Percentiles rank a stretch among this genome's conserved stretches.
Conservation (phyloP, 2,888 invertebrate species). For the Steinernema scapterisci region DNA sequence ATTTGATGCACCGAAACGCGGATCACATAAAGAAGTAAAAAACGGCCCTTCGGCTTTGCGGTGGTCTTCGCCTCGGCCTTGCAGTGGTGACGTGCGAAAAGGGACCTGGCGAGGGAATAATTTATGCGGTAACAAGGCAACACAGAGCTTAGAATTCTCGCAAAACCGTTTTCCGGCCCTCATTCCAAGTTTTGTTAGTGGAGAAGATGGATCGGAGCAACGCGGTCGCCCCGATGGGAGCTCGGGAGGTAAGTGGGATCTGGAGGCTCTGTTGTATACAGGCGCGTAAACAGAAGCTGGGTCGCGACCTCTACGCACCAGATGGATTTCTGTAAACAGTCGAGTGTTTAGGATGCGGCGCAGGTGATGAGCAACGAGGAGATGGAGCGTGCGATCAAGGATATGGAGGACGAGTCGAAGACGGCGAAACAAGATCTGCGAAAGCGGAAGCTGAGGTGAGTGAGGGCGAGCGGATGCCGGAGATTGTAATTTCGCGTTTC, state of each 20-base stretch:
- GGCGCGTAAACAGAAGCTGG: conserved; percentile 6
- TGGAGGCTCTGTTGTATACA: neutral
- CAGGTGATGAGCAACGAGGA: conserved; percentile 43
- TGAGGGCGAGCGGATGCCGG: neutral
- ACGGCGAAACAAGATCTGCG: conserved; percentile 39
- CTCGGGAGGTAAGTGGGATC: neutral
- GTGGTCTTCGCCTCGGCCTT: too few species aligned
- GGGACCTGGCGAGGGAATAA: neutral
- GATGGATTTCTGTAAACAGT: conserved; percentile 8
- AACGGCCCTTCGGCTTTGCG: neutral
- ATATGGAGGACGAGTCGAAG: conserved; percentile 51
- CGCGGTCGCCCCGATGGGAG: conserved; percentile 14
- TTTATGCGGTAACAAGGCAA: neutral
- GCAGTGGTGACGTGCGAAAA: too few species aligned
- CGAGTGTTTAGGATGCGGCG: conserved; percentile 41
- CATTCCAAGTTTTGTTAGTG: neutral
- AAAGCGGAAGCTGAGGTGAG: neutral
- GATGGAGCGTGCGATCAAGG: conserved; percentile 50
- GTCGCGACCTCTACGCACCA: conserved; percentile 20
- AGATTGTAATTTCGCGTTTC: conserved; percentile 29
- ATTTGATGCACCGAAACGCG: neutral
- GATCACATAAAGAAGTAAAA: neutral
- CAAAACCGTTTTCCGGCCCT: neutral
- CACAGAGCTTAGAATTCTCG: neutral
- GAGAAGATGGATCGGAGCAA: conserved; percentile 1